A percentile compares a stretch with the other conserved stretches of the same genome.
These are phyloP conservation scores for Enteromius paludinosus DNA, from an alignment of 2,797 vertebrate genomes.

Conservation along the genomic window DNA sequence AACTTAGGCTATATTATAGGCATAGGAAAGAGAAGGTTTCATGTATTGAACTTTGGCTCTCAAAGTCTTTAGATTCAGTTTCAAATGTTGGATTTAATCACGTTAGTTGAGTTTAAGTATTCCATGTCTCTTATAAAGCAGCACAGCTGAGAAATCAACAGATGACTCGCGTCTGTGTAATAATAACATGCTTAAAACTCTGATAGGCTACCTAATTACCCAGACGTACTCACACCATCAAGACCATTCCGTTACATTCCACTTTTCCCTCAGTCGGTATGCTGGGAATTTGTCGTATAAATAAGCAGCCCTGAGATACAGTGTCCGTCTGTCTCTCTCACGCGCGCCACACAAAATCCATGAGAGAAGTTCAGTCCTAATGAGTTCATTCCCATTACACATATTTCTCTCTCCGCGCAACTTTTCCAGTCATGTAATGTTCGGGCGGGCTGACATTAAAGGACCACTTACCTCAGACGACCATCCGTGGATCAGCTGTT, in stretches of 20 bases:
- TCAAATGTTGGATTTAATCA: not conserved
- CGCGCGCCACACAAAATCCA: slow-evolving; percentile 37
- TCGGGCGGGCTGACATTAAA: slow-evolving; percentile 12
- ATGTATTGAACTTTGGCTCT: not conserved
- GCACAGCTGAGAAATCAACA: slow-evolving; percentile 16
- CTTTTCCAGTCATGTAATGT: slow-evolving; percentile 57
- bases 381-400: not conserved
- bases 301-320: slow-evolving; percentile 4
- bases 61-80: not conserved
- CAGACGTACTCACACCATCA: not conserved
- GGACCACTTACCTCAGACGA: slow-evolving; percentile 67
- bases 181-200: not conserved
- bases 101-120: not conserved
- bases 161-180: not conserved
- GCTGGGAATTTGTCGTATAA: slow-evolving; percentile 1
- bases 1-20: not conserved
- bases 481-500: slow-evolving; percentile 61
- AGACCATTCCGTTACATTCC: slow-evolving; percentile 6
- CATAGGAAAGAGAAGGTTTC: not conserved
- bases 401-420: slow-evolving; percentile 41
- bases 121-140: not conserved
- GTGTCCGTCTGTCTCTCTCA: not conserved
- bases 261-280: slow-evolving; percentile 14
- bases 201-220: not conserved
- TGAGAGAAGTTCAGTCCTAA: slow-evolving; percentile 46